Evolutionary conservation across 2,113 vertebrate genomes (phyloP).

Genomic region (Hymenochirus boettgeri): DNA sequence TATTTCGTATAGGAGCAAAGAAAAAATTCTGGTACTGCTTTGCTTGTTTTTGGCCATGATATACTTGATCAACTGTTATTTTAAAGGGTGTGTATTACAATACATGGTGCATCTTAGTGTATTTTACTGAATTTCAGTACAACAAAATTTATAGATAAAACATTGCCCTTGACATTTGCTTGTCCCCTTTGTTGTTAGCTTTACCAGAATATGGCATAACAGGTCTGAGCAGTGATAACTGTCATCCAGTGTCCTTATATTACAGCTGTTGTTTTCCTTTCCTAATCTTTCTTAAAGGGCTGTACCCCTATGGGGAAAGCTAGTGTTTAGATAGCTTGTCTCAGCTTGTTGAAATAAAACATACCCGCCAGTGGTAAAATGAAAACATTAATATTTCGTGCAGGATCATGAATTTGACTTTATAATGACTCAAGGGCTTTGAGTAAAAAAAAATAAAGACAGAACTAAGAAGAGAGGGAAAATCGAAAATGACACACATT

Average conservation of each 20-base stretch:
- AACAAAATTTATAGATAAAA: no score
- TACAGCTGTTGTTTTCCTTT: slow-evolving; percentile 41
- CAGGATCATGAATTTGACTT: slow-evolving; percentile 59
- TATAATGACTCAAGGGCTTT: slow-evolving; percentile 55
- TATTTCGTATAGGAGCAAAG: no score
- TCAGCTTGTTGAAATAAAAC: slow-evolving; percentile 56
- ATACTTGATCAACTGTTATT: no score
- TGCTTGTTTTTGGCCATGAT: no score
- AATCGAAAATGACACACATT: slow-evolving; percentile 29
- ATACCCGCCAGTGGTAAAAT: slow-evolving; percentile 58
- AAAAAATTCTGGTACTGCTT: no score
- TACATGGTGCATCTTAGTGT: no score
- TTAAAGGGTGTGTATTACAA: no score
- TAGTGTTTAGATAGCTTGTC: slow-evolving; percentile 48
- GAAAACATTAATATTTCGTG: slow-evolving; percentile 58
- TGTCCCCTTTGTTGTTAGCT: slow-evolving; percentile 11
- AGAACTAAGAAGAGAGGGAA: no score
- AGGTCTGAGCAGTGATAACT: slow-evolving; percentile 7
- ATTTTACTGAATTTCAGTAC: no score
- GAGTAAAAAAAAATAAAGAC: no score
- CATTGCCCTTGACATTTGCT: no score
- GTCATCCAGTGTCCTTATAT: slow-evolving; percentile 26
- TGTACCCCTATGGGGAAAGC: slow-evolving; percentile 46
- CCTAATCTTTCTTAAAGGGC: slow-evolving; percentile 42
- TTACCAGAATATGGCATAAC: slow-evolving; percentile 22